Evolutionary conservation across 64 coral and sea anemone species (phyloP).

Genomic region (Pocillopora damicornis): DNA sequence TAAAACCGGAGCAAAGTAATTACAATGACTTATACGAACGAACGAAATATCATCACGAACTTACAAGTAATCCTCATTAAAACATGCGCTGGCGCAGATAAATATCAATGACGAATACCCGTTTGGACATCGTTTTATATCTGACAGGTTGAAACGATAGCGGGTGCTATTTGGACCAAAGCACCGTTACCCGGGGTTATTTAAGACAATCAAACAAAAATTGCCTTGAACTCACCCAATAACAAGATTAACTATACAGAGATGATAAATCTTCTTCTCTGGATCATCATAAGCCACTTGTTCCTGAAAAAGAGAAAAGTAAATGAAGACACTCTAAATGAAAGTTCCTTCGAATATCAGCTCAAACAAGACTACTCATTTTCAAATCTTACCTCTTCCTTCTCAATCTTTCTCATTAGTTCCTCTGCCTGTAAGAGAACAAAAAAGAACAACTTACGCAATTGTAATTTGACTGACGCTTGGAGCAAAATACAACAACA

Average conservation of each 20-base stretch:
- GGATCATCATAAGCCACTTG: conserved; percentile 99
- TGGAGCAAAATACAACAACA: background rate
- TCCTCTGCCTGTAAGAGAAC: conserved; percentile 83
- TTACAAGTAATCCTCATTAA: no score
- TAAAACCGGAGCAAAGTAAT: no score
- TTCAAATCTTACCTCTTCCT: conserved; percentile 78
- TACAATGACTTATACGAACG: no score
- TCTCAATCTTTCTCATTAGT: conserved; percentile 98
- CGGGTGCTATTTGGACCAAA: no score
- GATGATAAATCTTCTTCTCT: conserved; percentile 95
- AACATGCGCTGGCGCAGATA: no score
- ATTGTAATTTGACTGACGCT: background rate
- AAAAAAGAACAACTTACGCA: background rate
- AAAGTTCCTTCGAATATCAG: background rate
- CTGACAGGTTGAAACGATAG: no score
- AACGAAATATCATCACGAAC: no score
- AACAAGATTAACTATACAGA: conserved; percentile 92
- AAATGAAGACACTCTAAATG: background rate
- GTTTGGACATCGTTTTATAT: no score
- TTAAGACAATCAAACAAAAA: background rate
- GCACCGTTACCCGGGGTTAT: background rate
- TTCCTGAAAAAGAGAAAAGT: conserved; percentile 47
- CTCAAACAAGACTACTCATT: background rate
- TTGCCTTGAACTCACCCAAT: conserved; percentile 67
- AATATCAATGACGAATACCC: no score